Evolutionary conservation across 2,113 vertebrate genomes (phyloP).

Genomic region (Gambusia affinis): DNA sequence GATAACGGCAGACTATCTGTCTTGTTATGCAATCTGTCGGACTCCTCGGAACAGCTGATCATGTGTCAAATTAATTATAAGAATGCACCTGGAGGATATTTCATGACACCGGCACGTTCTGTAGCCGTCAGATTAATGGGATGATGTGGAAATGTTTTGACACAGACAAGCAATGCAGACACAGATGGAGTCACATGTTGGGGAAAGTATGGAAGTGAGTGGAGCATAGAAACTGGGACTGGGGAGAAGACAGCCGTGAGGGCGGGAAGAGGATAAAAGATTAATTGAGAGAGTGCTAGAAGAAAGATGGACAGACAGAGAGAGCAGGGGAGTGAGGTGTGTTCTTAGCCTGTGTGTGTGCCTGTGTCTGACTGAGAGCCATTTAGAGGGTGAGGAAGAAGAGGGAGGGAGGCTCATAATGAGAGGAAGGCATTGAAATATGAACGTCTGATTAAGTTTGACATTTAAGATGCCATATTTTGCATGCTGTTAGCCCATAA

Average conservation of each 20-base stretch:
- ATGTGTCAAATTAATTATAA: neutral
- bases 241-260: slow-evolving; percentile 24
- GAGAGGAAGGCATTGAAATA: slow-evolving; percentile 59
- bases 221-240: slow-evolving; percentile 8
- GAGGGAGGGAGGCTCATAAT: slow-evolving; percentile 26
- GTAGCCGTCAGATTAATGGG: neutral
- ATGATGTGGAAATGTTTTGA: neutral
- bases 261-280: slow-evolving; percentile 38
- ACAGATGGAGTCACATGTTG: slow-evolving; percentile 3
- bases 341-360: neutral
- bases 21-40: neutral
- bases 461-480: slow-evolving; percentile 79
- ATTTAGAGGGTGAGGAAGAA: slow-evolving; percentile 22
- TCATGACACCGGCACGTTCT: neutral
- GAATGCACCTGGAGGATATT: neutral
- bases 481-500: slow-evolving; percentile 69
- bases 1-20: neutral
- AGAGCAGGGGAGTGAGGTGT: slow-evolving; percentile 11
- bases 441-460: slow-evolving; percentile 73
- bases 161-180: slow-evolving; percentile 5
- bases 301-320: slow-evolving; percentile 50
- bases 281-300: slow-evolving; percentile 47
- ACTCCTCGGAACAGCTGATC: neutral
- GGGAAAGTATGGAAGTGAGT: slow-evolving; percentile 26
- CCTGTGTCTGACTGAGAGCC: slow-evolving; percentile 11